Evolutionary conservation across 2,113 vertebrate species (phyloP).

Genomic region (Rhynchomys soricoides): DNA sequence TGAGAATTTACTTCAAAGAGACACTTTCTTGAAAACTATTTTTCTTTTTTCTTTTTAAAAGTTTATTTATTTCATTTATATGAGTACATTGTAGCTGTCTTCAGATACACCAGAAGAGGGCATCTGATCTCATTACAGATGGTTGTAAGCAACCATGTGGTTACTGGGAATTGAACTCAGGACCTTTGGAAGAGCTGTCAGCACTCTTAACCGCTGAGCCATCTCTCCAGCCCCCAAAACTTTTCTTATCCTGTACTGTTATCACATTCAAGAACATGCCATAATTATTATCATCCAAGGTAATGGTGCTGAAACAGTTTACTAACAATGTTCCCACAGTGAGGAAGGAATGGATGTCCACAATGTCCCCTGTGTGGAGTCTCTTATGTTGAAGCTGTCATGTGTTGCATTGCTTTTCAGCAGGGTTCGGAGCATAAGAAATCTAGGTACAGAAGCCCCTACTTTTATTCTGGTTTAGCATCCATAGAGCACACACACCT

Average conservation of each 20-base stretch:
- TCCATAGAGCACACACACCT: rapidly evolving
- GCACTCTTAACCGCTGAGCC: no score
- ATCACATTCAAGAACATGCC: background rate
- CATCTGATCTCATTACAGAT: no score
- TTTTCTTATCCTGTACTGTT: background rate
- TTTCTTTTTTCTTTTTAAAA: no score
- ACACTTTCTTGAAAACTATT: background rate
- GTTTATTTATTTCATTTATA: no score
- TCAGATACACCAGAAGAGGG: no score
- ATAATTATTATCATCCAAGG: background rate
- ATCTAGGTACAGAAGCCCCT: background rate
- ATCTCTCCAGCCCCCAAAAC: no score
- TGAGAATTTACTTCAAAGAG: background rate
- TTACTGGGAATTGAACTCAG: no score
- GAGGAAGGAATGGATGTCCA: background rate
- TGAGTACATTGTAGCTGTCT: no score
- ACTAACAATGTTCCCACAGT: background rate
- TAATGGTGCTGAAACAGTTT: background rate
- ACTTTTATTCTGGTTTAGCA: background rate
- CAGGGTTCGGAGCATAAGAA: background rate
- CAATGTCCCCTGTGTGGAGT: background rate
- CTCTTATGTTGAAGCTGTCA: background rate
- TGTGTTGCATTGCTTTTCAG: background rate
- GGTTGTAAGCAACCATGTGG: no score
- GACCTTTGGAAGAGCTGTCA: no score